These are phyloP conservation scores for Pachyuromys duprasi DNA, from an alignment of 2,797 vertebrate species.

Conservation along the genomic window DNA sequence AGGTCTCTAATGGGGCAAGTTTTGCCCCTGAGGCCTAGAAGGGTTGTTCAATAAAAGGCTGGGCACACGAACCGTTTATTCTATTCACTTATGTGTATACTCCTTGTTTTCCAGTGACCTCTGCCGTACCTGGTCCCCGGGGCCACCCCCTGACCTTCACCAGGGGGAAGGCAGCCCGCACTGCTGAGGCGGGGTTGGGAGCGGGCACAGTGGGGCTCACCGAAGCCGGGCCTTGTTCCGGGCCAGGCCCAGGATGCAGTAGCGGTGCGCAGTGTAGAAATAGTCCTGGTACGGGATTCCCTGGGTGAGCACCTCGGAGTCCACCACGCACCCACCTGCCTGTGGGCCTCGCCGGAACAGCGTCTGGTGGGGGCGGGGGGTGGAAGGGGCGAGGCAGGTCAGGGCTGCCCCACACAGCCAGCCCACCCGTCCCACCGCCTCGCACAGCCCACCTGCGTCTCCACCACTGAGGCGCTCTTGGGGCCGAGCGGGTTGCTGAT, in stretches of 20 bases:
- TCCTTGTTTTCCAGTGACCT: neutral
- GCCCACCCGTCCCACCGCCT: rapidly evolving
- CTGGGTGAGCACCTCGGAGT: conserved; percentile 95
- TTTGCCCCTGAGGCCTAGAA: neutral
- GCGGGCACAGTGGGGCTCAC: conserved; percentile 77
- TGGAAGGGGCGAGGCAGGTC: neutral
- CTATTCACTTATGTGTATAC: neutral
- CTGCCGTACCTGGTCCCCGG: neutral
- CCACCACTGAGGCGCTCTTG: conserved; percentile 93
- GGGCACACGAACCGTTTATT: neutral
- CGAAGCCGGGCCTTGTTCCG: conserved; percentile 94
- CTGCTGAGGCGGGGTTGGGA: neutral
- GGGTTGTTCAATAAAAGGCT: neutral
- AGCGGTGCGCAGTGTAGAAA: conserved; percentile 95
- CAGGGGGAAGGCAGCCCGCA: neutral
- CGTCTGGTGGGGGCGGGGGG: conserved; percentile 86
- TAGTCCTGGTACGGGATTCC: conserved; percentile 97
- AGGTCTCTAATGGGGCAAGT: neutral
- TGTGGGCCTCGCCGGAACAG: conserved; percentile 91
- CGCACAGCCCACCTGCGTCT: conserved; percentile 91
- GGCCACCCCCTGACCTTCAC: neutral
- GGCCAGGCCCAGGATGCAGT: conserved; percentile 93
- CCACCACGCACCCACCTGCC: conserved; percentile 92
- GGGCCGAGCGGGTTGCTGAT: conserved; percentile 96
- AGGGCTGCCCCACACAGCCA: rapidly evolving